These are phyloP conservation scores for Melanotaenia pygmaea DNA, from an alignment of 2,797 vertebrate species.

Conservation along the genomic window DNA sequence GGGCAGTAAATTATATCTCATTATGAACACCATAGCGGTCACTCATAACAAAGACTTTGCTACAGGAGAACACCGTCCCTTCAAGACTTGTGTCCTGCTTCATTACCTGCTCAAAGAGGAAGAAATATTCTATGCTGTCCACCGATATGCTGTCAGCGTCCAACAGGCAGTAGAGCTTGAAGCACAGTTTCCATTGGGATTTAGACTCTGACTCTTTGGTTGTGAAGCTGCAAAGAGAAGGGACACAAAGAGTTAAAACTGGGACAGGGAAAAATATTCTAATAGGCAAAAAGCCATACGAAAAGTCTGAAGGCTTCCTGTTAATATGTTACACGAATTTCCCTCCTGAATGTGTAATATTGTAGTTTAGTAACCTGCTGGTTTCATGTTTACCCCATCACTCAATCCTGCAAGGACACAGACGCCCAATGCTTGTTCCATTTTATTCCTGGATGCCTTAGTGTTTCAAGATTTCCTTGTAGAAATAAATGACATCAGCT, in stretches of 20 bases:
- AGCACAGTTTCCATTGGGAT: constrained; percentile 87
- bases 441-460: constrained; percentile 66
- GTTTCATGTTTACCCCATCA: constrained; percentile 53
- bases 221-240: constrained; percentile 79
- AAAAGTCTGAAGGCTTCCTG: constrained; percentile 25
- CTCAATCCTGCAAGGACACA: constrained; percentile 27
- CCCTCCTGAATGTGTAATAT: constrained; percentile 14
- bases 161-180: constrained; percentile 93
- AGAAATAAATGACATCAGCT: constrained; percentile 67
- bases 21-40: constrained; percentile 32
- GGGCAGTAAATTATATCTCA: constrained; percentile 45
- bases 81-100: constrained; percentile 20
- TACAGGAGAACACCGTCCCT: constrained; percentile 8
- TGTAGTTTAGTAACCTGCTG: constrained; percentile 36
- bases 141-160: constrained; percentile 88
- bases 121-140: constrained; percentile 90
- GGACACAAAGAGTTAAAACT: constrained; percentile 27
- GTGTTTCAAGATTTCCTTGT: constrained; percentile 50
- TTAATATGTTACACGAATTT: constrained; percentile 43
- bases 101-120: constrained; percentile 94
- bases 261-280: constrained; percentile 6
- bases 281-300: background rate
- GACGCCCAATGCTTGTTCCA: constrained; percentile 40
- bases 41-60: constrained; percentile 4
- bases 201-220: constrained; percentile 84